Evolutionary conservation across 1,140 invertebrate species (phyloP).

Genomic region (Caenorhabditis brenneri): DNA sequence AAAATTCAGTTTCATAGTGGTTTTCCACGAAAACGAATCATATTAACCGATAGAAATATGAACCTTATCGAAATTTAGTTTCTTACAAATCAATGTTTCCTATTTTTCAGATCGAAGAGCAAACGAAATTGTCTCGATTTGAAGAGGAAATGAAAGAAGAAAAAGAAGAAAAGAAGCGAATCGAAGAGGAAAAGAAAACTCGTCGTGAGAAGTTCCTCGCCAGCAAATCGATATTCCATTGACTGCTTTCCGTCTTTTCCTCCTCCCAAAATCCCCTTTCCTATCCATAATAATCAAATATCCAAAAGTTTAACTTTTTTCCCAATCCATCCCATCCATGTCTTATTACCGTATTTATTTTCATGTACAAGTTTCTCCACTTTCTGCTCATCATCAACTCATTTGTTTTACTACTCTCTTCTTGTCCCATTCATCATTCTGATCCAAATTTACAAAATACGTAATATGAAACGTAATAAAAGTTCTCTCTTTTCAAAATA

Average conservation of each 20-base stretch:
- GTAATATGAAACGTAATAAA: slow-evolving; percentile 33
- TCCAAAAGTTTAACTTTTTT: no score
- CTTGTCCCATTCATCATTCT: not conserved
- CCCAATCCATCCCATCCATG: not conserved
- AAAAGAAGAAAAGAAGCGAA: slow-evolving; percentile 47
- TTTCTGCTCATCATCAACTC: not conserved
- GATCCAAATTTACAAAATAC: no score
- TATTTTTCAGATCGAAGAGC: slow-evolving; percentile 48
- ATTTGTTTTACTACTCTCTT: no score
- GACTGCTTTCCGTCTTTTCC: not conserved
- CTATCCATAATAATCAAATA: no score
- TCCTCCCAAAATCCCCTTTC: not conserved
- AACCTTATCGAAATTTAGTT: no score
- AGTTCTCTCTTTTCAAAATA: no score
- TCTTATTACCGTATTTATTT: not conserved
- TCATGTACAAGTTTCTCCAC: slow-evolving; percentile 31
- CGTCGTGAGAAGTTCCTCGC: slow-evolving; percentile 46
- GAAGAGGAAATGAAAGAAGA: slow-evolving; percentile 53
- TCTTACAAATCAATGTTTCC: no score
- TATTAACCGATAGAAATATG: no score
- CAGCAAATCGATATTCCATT: slow-evolving; percentile 49
- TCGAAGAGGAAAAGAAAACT: slow-evolving; percentile 44
- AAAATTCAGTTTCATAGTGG: no score
- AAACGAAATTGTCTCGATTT: slow-evolving; percentile 52
- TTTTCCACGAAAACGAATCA: no score